These are phyloP conservation scores for Trichomycterus rosablanca DNA, from an alignment of 2,113 vertebrate species.

Conservation along the genomic window DNA sequence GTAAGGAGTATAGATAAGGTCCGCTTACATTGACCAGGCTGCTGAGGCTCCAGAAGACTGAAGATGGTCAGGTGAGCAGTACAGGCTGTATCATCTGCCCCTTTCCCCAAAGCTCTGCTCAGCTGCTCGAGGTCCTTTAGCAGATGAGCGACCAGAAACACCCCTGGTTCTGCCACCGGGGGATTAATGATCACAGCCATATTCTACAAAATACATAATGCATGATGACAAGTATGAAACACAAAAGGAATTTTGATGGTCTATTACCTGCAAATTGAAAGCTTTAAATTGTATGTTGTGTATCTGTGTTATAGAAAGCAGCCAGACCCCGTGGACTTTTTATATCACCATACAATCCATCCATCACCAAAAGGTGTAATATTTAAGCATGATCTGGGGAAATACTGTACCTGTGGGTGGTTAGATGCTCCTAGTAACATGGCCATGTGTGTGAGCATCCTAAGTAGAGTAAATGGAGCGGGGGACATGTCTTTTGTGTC, in stretches of 20 bases:
- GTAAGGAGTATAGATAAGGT: no score
- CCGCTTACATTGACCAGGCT: conserved; percentile 64
- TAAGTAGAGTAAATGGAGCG: conserved; percentile 66
- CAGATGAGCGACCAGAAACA: conserved; percentile 77
- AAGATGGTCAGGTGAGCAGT: conserved; percentile 72
- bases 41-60: conserved; percentile 59
- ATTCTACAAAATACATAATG: conserved; percentile 26
- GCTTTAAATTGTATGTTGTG: no score
- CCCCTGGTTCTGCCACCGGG: conserved; percentile 41
- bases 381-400: no score
- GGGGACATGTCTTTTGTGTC: conserved; percentile 75
- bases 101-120: conserved; percentile 73
- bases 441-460: conserved; percentile 80
- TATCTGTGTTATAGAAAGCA: no score
- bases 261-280: no score
- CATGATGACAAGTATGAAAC: neutral
- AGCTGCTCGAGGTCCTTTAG: conserved; percentile 75
- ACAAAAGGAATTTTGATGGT: no score
- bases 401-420: conserved; percentile 65
- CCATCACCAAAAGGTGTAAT: no score
- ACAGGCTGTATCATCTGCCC: conserved; percentile 73
- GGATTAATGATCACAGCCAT: conserved; percentile 71
- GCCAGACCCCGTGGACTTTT: no score
- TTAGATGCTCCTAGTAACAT: conserved; percentile 75
- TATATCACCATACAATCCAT: no score